Percentiles rank a stretch among this genome's conserved stretches.
These are phyloP conservation scores for Drosophila tanythrix DNA, from an alignment of 2,888 invertebrate genomes.

Conservation along the genomic window DNA sequence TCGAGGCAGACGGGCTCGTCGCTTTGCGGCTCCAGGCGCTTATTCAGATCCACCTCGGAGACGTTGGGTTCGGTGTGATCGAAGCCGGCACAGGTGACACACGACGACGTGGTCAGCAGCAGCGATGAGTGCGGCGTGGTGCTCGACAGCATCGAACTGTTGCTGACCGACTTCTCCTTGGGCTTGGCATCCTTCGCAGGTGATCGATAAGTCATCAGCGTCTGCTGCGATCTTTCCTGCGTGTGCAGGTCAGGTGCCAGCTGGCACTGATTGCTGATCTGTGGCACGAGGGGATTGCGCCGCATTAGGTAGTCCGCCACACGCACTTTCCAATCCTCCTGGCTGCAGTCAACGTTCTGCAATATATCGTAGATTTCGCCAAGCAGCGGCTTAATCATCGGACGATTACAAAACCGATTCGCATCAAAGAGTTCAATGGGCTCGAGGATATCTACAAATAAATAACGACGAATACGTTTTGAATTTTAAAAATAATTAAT, in stretches of 20 bases:
- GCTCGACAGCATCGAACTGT: conserved; percentile 32
- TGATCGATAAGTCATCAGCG: conserved; percentile 46
- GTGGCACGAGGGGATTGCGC: conserved; percentile 66
- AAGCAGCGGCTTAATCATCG: conserved; percentile 65
- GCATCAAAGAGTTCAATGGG: conserved; percentile 86
- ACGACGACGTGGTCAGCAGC: conserved; percentile 72
- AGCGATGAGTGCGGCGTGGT: conserved; percentile 68
- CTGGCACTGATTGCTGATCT: conserved; percentile 69
- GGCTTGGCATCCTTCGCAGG: conserved; percentile 32
- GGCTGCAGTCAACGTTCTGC: conserved; percentile 56
- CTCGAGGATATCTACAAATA: conserved; percentile 89
- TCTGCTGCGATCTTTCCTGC: conserved; percentile 72
- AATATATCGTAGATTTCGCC: conserved; percentile 68
- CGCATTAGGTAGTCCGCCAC: conserved; percentile 69
- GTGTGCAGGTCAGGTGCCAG: conserved; percentile 32
- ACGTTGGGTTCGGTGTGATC: conserved; percentile 56
- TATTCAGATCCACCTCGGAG: conserved; percentile 61
- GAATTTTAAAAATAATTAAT: neutral
- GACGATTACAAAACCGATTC: conserved; percentile 60
- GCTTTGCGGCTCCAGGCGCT: conserved; percentile 56
- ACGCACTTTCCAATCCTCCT: conserved; percentile 70
- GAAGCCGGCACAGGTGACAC: conserved; percentile 65
- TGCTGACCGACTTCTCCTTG: conserved; percentile 39
- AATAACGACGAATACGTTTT: neutral
- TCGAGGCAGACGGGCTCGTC: conserved; percentile 58